A percentile compares a stretch with the other conserved stretches of the same genome.
phyloP scores from a whole-genome alignment of 2,888 invertebrate species.

The Chrysolina oricalcia region DNA sequence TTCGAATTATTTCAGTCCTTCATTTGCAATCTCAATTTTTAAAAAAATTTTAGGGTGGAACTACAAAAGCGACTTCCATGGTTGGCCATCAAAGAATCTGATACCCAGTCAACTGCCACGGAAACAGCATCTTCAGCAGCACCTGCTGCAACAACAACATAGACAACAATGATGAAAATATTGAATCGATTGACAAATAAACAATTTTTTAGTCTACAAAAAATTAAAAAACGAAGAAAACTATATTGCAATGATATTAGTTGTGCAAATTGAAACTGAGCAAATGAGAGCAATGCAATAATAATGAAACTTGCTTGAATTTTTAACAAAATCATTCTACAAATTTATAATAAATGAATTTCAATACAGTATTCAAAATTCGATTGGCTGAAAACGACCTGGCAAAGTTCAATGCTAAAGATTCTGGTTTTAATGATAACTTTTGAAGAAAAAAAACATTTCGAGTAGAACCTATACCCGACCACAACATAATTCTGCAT shows the following conservation, averaged over 20 bases:
- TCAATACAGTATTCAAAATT: not conserved
- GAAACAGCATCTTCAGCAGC: slow-evolving; percentile 48
- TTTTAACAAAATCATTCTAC: too few relatives aligned
- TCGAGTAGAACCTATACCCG: not conserved
- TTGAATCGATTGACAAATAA: not conserved
- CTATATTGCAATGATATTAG: too few relatives aligned
- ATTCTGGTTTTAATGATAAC: not conserved
- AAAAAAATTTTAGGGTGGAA: slow-evolving; percentile 77
- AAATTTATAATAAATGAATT: too few relatives aligned
- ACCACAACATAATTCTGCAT: too few relatives aligned
- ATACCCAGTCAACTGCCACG: slow-evolving; percentile 75
- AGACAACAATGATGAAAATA: not conserved
- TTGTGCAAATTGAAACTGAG: too few relatives aligned
- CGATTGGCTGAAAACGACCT: not conserved
- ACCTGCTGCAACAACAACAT: slow-evolving; percentile 48
- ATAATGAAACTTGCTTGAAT: too few relatives aligned
- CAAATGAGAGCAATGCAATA: too few relatives aligned
- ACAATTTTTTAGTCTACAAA: not conserved
- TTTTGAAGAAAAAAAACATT: not conserved
- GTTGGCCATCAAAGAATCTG: slow-evolving; percentile 81
- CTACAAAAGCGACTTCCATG: slow-evolving; percentile 87
- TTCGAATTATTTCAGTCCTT: too few relatives aligned
- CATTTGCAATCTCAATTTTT: not conserved
- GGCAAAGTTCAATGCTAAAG: not conserved
- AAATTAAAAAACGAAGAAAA: not conserved